phyloP scores from a whole-genome alignment of 2,888 invertebrate genomes.

The Gerosis bhagava region DNA sequence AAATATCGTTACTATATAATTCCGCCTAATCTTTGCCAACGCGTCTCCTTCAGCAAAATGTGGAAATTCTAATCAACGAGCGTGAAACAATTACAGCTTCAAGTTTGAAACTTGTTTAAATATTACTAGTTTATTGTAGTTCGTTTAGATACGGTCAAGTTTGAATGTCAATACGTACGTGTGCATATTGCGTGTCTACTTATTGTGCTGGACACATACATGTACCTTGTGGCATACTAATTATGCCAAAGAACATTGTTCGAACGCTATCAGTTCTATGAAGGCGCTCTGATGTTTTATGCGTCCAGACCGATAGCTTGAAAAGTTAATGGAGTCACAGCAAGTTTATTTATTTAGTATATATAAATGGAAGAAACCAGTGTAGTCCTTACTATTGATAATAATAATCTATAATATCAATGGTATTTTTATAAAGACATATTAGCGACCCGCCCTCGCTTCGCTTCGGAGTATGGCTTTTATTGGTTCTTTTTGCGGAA shows the following conservation, averaged over 20 bases:
- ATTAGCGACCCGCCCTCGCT: too few species aligned
- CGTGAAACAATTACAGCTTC: conserved; percentile 41
- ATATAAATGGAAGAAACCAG: too few species aligned
- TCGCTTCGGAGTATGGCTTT: too few species aligned
- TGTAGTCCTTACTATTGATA: too few species aligned
- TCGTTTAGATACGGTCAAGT: conserved; percentile 70
- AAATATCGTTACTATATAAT: too few species aligned
- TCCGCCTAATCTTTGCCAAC: conserved; percentile 43
- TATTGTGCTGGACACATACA: conserved; percentile 41
- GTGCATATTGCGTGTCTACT: conserved; percentile 37
- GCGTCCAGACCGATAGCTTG: conserved; percentile 1
- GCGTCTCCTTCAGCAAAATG: conserved; percentile 48
- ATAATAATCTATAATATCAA: too few species aligned
- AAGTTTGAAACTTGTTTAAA: conserved; percentile 46
- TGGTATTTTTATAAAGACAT: too few species aligned
- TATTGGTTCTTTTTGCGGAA: too few species aligned
- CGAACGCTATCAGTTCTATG: conserved; percentile 60
- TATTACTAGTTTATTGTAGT: conserved; percentile 48
- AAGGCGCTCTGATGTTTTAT: conserved; percentile 28
- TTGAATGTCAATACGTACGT: conserved; percentile 56
- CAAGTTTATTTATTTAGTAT: too few species aligned
- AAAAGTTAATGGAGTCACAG: too few species aligned
- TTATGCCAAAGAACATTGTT: conserved; percentile 45
- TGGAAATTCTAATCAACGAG: conserved; percentile 45
- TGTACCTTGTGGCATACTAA: conserved; percentile 53